Base-by-base conservation (phyloP, 2,113 vertebrate genomes). In the Eonycteris spelaea region DNA sequence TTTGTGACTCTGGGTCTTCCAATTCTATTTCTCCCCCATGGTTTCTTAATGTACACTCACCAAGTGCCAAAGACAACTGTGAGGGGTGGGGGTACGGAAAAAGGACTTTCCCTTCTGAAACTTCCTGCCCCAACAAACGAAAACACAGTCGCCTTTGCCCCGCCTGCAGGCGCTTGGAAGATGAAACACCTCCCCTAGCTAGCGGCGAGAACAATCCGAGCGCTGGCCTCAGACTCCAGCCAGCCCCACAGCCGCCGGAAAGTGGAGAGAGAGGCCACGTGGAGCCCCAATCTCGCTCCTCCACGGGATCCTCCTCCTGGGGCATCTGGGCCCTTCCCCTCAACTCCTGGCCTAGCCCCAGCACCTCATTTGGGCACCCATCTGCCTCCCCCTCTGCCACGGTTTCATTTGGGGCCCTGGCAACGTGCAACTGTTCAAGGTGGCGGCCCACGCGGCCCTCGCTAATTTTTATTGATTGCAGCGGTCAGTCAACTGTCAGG, bases 401-500 rank as follows among this genome's bases (percentile, higher is more conserved):
- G 0, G 12, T 38, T 65, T 51, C 30, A 3, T 19, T 7, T 9
- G 3, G 0, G 63, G 40, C 93, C 88, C 77, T 33, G 77, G 73
- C 85, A 14, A 40, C 28, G 21, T 33, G 12, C 38, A n/a, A 11
- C 48, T 26, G 73, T 22, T 77, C 9, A 26, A 26, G 77, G 67
- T 48, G 4, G 74, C 67, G 7, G 94, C 51, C 61, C 79, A 82
- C 65, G 57, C 68, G 43, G 19, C 75, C 67, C 95, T 10, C 48
- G 86, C 97, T 99, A 98, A 99, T 99, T 99, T 99, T 99, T 99
- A 99, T 98, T 99, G 99, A 99, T 99, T 99, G 98, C 97, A 97
- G 98, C 98, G 98, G 98, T 98, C 99, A 98, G 99, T 99, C 99
- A 99, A 97, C 99, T 99, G 99, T 99, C 99, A 99, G 98, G 98